These are phyloP conservation scores for Ethmia dodecea DNA, from an alignment of 2,888 invertebrate species.

Conservation along the genomic window DNA sequence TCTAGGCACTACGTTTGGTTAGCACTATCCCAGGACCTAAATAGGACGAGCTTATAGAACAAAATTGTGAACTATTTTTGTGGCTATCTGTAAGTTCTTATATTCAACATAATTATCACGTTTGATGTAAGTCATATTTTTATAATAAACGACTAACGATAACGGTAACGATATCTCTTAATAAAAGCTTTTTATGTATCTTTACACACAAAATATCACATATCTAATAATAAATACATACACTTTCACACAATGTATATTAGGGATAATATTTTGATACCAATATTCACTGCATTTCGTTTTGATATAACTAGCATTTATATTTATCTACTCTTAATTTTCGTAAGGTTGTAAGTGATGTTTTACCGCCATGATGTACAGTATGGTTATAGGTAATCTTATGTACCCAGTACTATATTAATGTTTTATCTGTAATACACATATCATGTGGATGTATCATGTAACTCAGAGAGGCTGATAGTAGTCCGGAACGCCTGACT, in stretches of 20 bases:
- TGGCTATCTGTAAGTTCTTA: slow-evolving; percentile 39
- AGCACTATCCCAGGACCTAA: slow-evolving; percentile 3
- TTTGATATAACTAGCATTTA: slow-evolving; percentile 60
- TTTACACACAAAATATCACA: slow-evolving; percentile 66
- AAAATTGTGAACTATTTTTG: slow-evolving; percentile 44
- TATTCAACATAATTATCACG: slow-evolving; percentile 39
- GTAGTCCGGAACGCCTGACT: slow-evolving; percentile 48
- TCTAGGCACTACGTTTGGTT: slow-evolving; percentile 5
- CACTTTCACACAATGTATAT: slow-evolving; percentile 58
- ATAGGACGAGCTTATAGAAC: slow-evolving; percentile 40
- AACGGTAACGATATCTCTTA: slow-evolving; percentile 39
- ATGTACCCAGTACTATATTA: slow-evolving; percentile 66
- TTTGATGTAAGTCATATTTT: slow-evolving; percentile 60
- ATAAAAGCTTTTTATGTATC: slow-evolving; percentile 57
- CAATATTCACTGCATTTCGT: slow-evolving; percentile 70
- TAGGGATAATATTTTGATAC: slow-evolving; percentile 73
- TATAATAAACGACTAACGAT: slow-evolving; percentile 46
- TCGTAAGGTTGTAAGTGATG: slow-evolving; percentile 59
- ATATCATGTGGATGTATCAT: slow-evolving; percentile 70
- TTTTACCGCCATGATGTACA: slow-evolving; percentile 64
- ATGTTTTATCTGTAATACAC: slow-evolving; percentile 64
- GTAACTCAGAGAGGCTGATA: slow-evolving; percentile 57
- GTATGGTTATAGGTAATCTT: slow-evolving; percentile 60
- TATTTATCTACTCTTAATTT: slow-evolving; percentile 57
- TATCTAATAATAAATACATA: slow-evolving; percentile 63